A percentile compares a stretch with the other conserved stretches of the same genome.
Conservation (phyloP, 30 jellyfish, hydroid and myxozoan species). For the Chironex yamaguchii region DNA sequence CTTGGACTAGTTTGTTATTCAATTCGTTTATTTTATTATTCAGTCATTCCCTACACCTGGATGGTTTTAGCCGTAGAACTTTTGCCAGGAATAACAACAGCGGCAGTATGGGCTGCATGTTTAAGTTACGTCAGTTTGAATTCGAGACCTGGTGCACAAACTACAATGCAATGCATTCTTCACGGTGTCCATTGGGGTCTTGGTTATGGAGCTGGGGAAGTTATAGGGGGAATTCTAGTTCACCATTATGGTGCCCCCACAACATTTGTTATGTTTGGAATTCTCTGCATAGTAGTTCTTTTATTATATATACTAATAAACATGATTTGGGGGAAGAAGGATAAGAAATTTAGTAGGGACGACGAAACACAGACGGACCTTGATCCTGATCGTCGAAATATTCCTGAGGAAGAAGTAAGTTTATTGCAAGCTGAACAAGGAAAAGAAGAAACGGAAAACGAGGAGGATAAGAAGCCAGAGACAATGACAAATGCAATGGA, state of each 20-base stretch:
- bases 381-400: conserved; percentile 11
- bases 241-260: conserved; percentile 99
- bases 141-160: conserved; percentile 96
- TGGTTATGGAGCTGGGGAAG: conserved; percentile 99
- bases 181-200: conserved; percentile 99
- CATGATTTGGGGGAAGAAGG: conserved; percentile 95
- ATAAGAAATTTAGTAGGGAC: conserved; percentile 78
- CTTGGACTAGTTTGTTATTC: conserved; percentile 93
- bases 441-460: background rate
- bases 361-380: conserved; percentile 96
- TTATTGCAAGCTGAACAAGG: background rate
- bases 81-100: conserved; percentile 97
- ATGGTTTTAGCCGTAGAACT: conserved; percentile 95
- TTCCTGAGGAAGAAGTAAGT: background rate
- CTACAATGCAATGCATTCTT: conserved; percentile 99
- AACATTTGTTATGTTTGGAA: conserved; percentile 94
- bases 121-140: conserved; percentile 92
- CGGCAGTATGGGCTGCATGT: conserved; percentile 99
- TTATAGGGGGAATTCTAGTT: conserved; percentile 96
- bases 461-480: background rate
- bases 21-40: conserved; percentile 91
- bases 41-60: conserved; percentile 98
- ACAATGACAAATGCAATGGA: background rate
- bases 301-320: conserved; percentile 84
- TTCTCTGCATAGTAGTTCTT: conserved; percentile 91